Percentiles rank a stretch among this genome's conserved stretches.
phyloP scores from a whole-genome alignment of 1,140 invertebrate species.

The Zaprionus vittiger region DNA sequence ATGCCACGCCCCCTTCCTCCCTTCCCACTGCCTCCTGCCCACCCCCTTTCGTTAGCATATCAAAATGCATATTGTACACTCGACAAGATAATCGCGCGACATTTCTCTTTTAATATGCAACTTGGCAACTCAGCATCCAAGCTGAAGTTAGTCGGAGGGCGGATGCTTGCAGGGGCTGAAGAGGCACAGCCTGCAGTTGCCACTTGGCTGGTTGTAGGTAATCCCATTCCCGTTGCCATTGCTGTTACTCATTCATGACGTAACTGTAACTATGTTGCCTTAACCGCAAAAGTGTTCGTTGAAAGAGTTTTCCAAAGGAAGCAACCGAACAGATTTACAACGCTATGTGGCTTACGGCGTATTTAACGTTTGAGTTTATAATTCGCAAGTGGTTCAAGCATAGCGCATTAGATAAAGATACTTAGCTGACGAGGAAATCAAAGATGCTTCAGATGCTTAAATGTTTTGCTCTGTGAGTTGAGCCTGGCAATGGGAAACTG shows the following conservation, averaged over 20 bases:
- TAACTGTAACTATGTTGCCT: conserved; percentile 5
- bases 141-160: neutral
- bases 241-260: neutral
- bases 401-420: neutral
- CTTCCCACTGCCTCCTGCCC: conserved; percentile 15
- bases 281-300: conserved; percentile 8
- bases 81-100: conserved; percentile 61
- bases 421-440: neutral
- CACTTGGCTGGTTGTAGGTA: conserved; percentile 16
- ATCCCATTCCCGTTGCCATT: neutral
- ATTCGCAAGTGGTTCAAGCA: conserved; percentile 4
- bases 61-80: conserved; percentile 78
- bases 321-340: neutral
- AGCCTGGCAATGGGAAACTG: neutral
- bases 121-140: conserved; percentile 32
- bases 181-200: neutral
- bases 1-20: conserved; percentile 3
- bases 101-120: conserved; percentile 62
- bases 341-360: neutral
- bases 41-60: conserved; percentile 45
- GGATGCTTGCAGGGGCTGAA: neutral
- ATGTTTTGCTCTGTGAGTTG: neutral
- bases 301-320: neutral
- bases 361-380: conserved; percentile 9
- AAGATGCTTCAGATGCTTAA: neutral